Evolutionary conservation across 1,140 invertebrate genomes (phyloP), one percentile per base, ranked within the genome.

Genomic region (Plodia interpunctella): DNA sequence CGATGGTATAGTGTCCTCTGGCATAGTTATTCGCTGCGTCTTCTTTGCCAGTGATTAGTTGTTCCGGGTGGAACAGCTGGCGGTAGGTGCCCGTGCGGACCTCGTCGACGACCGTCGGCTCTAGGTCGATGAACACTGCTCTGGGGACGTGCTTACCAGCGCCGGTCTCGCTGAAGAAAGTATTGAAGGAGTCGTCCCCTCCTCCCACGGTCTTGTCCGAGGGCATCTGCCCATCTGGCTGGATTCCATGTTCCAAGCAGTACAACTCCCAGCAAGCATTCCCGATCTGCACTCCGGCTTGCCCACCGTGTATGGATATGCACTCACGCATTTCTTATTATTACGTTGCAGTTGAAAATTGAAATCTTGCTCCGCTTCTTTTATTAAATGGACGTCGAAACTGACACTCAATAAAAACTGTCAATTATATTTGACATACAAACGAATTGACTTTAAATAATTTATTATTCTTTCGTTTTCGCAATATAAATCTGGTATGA

Each of bases 241-340:
- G 95, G 71, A 97, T 97, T n/a, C 96, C 95, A 92, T 97, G 96
- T 81, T 97, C 96, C 68, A 97, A 86, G 82, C 96, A 97, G 88
- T 97, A 97, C 65, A 98, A 90, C 78, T 97, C 94, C 94, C 94
- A 96, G 81, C 94, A 95, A 55, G 94, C 93, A 77, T 95, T 95
- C 54, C 96, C 96, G 72, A 97, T 97, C 87, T 98, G 96, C n/a
- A 97, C 95, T 55, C 96, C 96, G 59, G 94, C 94, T 81, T 95
- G 94, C 20, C 94, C 94, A 62, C 94, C 92, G 66, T 95, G 94
- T 76, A 95, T 92, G 60, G 92, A 93, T 87, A 94, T 93, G 83
- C 94, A 94, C 80, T 92, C 91, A 86, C 91, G 91, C 91, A 87
- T 87, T 59, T 78, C 75, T 66, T 68, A 61, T 63, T 63, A 62